A percentile compares a stretch with the other conserved stretches of the same genome.
Conservation (phyloP, 2,113 vertebrate species). For the Mormyrus iriodes region DNA sequence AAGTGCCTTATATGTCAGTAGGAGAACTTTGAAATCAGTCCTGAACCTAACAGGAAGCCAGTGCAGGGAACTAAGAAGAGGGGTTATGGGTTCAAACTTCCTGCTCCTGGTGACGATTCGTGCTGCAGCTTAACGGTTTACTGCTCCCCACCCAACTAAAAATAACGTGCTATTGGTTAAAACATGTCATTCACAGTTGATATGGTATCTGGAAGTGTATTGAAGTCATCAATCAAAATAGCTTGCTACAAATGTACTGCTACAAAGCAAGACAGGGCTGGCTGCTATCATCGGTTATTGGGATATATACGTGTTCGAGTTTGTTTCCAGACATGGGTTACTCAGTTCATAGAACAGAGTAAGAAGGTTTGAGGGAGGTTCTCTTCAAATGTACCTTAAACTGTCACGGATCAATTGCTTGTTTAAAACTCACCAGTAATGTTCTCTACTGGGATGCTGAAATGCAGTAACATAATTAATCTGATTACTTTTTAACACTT, state of each 20-base stretch:
- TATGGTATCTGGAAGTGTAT: not conserved
- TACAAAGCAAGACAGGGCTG: not conserved
- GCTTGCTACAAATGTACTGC: not conserved
- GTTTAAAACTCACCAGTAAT: too few species aligned
- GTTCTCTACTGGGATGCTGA: too few species aligned
- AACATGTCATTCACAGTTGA: not conserved
- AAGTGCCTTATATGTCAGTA: too few species aligned
- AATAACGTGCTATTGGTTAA: not conserved
- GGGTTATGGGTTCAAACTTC: too few species aligned
- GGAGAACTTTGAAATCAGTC: too few species aligned
- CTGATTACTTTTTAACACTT: too few species aligned
- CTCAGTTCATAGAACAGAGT: not conserved
- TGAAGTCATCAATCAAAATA: not conserved
- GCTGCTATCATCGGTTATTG: too few species aligned
- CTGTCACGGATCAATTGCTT: too few species aligned
- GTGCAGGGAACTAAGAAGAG: too few species aligned
- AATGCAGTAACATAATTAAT: too few species aligned
- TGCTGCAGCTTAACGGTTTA: not conserved
- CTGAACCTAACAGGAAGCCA: too few species aligned
- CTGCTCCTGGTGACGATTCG: too few species aligned
- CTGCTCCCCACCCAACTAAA: not conserved
- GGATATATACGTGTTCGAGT: not conserved
- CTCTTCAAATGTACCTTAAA: not conserved
- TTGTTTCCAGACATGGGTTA: not conserved
- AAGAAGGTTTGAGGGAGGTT: not conserved